A percentile compares a stretch with the other conserved stretches of the same genome.
Conservation (phyloP, 64 coral and sea anemone genomes). For the Hydrozoanthus tunicans region DNA sequence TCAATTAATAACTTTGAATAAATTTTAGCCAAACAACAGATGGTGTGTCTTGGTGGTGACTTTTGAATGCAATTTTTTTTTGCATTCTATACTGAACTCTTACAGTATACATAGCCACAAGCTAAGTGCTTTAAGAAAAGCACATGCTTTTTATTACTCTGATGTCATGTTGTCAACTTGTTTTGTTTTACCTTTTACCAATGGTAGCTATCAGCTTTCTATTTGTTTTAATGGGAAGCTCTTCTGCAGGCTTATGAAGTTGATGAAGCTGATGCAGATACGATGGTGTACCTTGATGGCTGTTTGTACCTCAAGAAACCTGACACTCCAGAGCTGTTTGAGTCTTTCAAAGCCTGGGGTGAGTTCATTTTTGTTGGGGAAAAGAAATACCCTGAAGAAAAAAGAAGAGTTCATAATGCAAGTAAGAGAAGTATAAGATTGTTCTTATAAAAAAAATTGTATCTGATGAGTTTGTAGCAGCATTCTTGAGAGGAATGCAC, state of each 20-base stretch:
- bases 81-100: too few relatives aligned
- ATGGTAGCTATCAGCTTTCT: neutral
- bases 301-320: neutral
- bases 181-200: too few relatives aligned
- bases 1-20: too few relatives aligned
- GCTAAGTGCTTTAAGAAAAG: too few relatives aligned
- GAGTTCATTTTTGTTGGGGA: neutral
- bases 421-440: neutral
- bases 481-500: too few relatives aligned
- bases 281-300: constrained; percentile 59
- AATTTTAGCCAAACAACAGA: too few relatives aligned
- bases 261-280: constrained; percentile 4
- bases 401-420: neutral
- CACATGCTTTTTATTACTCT: too few relatives aligned
- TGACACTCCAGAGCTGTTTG: constrained; percentile 34
- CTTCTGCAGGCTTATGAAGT: constrained; percentile 23
- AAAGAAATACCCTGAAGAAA: neutral
- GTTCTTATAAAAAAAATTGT: neutral
- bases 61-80: too few relatives aligned
- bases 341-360: constrained; percentile 34
- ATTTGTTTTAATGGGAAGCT: neutral
- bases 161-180: too few relatives aligned
- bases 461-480: too few relatives aligned
- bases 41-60: too few relatives aligned
- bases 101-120: too few relatives aligned